These are phyloP conservation scores for Caenorhabditis plicata DNA, from an alignment of 2,888 invertebrate species.

Conservation along the genomic window DNA sequence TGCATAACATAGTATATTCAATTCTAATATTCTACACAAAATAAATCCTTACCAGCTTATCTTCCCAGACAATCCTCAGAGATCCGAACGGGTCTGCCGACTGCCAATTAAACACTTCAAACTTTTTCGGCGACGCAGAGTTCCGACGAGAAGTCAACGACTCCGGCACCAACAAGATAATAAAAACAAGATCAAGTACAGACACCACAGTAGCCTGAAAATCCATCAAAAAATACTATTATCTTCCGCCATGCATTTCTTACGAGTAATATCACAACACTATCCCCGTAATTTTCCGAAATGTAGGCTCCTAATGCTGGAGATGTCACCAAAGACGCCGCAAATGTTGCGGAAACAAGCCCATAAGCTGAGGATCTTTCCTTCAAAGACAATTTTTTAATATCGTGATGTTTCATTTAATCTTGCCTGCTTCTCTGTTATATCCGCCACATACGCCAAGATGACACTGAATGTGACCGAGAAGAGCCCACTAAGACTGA, in stretches of 20 bases:
- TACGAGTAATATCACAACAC: constrained; percentile 76
- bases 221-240: background rate
- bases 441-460: constrained; percentile 98
- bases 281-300: constrained; percentile 77
- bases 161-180: constrained; percentile 95
- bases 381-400: constrained; percentile 12
- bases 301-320: constrained; percentile 85
- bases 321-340: constrained; percentile 96
- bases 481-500: constrained; percentile 96
- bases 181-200: constrained; percentile 93
- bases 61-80: constrained; percentile 52
- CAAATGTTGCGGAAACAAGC: constrained; percentile 91
- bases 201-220: constrained; percentile 86
- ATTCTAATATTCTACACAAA: background rate
- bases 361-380: constrained; percentile 63
- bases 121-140: constrained; percentile 10
- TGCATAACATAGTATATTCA: background rate
- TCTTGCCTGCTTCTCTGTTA: constrained; percentile 78
- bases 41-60: constrained; percentile 32
- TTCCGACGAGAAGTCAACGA: constrained; percentile 88
- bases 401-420: background rate
- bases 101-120: constrained; percentile 81
- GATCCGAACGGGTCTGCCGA: constrained; percentile 88
- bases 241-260: background rate
- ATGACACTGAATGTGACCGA: constrained; percentile 99